Percentiles rank a stretch among this genome's conserved stretches.
These are phyloP conservation scores for Cheilosia pagana DNA, from an alignment of 2,888 invertebrate species.

Conservation along the genomic window DNA sequence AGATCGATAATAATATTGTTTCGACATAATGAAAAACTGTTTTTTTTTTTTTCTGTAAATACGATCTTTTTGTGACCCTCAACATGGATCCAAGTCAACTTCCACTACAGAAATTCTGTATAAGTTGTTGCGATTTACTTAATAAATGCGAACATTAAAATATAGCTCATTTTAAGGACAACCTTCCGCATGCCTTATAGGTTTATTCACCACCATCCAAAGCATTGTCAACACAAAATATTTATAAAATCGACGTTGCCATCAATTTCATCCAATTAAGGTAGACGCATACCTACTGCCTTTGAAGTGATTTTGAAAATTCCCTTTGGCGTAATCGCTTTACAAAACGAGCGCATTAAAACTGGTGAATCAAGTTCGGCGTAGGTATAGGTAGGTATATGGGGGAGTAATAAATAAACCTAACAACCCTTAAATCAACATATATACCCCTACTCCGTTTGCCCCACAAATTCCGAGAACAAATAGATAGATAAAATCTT, in stretches of 20 bases:
- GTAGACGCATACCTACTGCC: conserved; percentile 46
- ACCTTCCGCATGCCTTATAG: neutral
- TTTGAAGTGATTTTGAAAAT: conserved; percentile 71
- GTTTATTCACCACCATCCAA: neutral
- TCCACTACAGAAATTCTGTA: no score
- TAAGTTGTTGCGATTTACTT: no score
- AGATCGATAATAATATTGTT: no score
- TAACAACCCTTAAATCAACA: conserved; percentile 73
- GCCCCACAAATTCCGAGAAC: conserved; percentile 51
- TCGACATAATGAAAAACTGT: no score
- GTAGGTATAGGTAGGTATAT: no score
- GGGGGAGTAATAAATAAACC: conserved; percentile 71
- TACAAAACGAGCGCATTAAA: conserved; percentile 66
- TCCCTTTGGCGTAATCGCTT: conserved; percentile 71
- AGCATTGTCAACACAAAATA: conserved; percentile 45
- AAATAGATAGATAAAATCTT: conserved; percentile 68
- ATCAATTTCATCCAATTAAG: conserved; percentile 72
- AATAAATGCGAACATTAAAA: no score
- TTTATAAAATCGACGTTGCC: conserved; percentile 35
- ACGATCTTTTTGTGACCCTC: no score
- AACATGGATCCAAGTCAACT: no score
- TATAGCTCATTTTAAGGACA: neutral
- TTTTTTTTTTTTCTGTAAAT: no score
- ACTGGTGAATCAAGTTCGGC: conserved; percentile 59
- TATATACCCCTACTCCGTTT: neutral